Percentiles rank a stretch among this genome's conserved stretches.
Conservation (phyloP, 2,888 invertebrate genomes). For the Eilema depressum region DNA sequence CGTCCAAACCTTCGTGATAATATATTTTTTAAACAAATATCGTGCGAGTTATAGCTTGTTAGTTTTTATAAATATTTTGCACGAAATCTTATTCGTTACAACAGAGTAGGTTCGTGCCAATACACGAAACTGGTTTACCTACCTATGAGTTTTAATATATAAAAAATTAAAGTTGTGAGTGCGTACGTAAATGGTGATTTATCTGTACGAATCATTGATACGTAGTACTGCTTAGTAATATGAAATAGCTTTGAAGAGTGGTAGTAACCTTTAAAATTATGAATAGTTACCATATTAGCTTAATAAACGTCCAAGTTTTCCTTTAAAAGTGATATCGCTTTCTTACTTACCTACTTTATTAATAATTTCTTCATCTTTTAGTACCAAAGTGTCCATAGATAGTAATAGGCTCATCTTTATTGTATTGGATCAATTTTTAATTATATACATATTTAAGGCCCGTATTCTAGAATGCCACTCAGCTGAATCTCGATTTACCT, state of each 20-base stretch:
- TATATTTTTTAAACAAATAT: slow-evolving; percentile 38
- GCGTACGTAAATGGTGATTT: slow-evolving; percentile 35
- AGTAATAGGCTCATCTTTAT: no score
- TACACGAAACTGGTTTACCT: slow-evolving; percentile 37
- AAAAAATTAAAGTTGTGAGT: slow-evolving; percentile 33
- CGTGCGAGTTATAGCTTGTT: slow-evolving; percentile 37
- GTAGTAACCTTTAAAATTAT: no score
- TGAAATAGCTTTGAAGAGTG: slow-evolving; percentile 13
- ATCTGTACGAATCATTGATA: slow-evolving; percentile 35
- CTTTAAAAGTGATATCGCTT: no score
- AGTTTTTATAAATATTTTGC: slow-evolving; percentile 38
- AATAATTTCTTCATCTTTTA: no score
- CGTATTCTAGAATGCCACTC: no score
- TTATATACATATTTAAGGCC: no score
- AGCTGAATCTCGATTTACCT: no score
- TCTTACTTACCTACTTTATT: no score
- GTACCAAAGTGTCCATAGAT: no score
- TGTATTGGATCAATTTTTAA: no score
- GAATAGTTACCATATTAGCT: no score
- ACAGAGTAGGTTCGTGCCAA: slow-evolving; percentile 34
- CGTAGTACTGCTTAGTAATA: slow-evolving; percentile 21
- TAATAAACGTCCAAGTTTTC: no score
- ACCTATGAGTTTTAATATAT: slow-evolving; percentile 28
- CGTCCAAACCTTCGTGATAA: slow-evolving; percentile 64
- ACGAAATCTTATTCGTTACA: slow-evolving; percentile 43